Percentiles rank a stretch among this genome's conserved stretches.
These are phyloP conservation scores for Horisme vitalbata DNA, from an alignment of 2,888 invertebrate genomes.

Conservation along the genomic window DNA sequence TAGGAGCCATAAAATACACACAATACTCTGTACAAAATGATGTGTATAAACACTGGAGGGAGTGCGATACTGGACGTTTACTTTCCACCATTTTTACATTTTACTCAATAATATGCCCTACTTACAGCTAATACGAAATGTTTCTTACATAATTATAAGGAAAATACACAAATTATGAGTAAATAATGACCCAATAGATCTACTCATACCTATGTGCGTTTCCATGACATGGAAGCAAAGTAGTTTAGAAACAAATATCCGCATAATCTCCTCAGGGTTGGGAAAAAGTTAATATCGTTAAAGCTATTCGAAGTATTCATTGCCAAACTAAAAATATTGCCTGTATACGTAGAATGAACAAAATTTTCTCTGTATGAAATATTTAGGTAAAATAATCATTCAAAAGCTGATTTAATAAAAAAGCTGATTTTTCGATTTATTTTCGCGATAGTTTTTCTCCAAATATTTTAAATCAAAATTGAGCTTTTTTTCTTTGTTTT, in stretches of 20 bases:
- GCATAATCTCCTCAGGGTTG: conserved; percentile 14
- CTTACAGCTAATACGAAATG: conserved; percentile 31
- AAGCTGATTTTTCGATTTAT: too few relatives aligned
- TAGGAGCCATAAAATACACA: conserved; percentile 62
- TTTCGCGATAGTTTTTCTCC: too few relatives aligned
- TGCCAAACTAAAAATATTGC: background rate
- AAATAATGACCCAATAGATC: too few relatives aligned
- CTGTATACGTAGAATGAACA: background rate
- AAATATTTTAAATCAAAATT: too few relatives aligned
- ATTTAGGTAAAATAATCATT: background rate
- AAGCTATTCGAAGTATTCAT: conserved; percentile 3
- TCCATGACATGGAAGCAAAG: conserved; percentile 14
- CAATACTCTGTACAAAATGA: conserved; percentile 74
- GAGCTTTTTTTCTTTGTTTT: too few relatives aligned
- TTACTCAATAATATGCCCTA: conserved; percentile 45
- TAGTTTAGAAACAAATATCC: conserved; percentile 19
- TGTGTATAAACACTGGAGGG: conserved; percentile 81
- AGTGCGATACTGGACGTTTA: conserved; percentile 82
- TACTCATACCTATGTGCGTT: too few relatives aligned
- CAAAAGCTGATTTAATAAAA: too few relatives aligned
- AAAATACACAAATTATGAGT: conserved; percentile 16
- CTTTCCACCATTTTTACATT: conserved; percentile 63
- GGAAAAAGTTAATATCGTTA: conserved; percentile 2
- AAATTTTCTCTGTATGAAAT: background rate
- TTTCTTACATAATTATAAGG: conserved; percentile 21